Evolutionary conservation across 2,888 invertebrate species (phyloP).

Genomic region (Marasmarcha lunaedactyla): DNA sequence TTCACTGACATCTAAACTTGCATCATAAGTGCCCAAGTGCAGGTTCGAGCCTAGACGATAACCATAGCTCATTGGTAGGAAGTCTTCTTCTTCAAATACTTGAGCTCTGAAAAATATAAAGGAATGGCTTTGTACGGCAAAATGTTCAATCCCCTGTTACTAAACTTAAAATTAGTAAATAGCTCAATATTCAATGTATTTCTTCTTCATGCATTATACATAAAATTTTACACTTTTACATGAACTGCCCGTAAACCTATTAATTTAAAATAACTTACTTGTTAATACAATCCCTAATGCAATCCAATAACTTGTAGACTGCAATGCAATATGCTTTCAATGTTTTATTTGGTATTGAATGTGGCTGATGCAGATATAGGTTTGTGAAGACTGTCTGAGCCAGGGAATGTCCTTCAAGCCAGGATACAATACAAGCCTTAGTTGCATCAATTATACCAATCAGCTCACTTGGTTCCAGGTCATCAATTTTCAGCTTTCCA

Average conservation of each 20-base stretch:
- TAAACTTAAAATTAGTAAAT: too few relatives aligned
- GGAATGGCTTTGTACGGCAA: background rate
- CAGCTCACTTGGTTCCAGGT: slow-evolving; percentile 81
- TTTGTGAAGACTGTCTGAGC: slow-evolving; percentile 98
- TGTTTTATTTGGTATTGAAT: slow-evolving; percentile 83
- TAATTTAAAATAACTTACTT: too few relatives aligned
- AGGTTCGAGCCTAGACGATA: slow-evolving; percentile 78
- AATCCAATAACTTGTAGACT: slow-evolving; percentile 88
- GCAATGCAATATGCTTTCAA: slow-evolving; percentile 89
- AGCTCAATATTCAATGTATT: too few relatives aligned
- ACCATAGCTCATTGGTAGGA: slow-evolving; percentile 92
- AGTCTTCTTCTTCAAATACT: slow-evolving; percentile 96
- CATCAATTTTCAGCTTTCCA: slow-evolving; percentile 81
- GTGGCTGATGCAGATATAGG: slow-evolving; percentile 92
- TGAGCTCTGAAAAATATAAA: slow-evolving; percentile 72
- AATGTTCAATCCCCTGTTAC: background rate
- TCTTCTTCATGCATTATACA: too few relatives aligned
- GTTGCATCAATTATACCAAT: slow-evolving; percentile 96
- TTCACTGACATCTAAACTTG: slow-evolving; percentile 82
- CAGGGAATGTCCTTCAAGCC: slow-evolving; percentile 96
- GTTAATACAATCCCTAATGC: slow-evolving; percentile 89
- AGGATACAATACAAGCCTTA: slow-evolving; percentile 93
- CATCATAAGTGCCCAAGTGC: slow-evolving; percentile 46
- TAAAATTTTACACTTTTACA: too few relatives aligned
- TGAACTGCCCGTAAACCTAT: too few relatives aligned